Evolutionary conservation across 2,113 vertebrate species (phyloP).

Genomic region (Butorides virescens): DNA sequence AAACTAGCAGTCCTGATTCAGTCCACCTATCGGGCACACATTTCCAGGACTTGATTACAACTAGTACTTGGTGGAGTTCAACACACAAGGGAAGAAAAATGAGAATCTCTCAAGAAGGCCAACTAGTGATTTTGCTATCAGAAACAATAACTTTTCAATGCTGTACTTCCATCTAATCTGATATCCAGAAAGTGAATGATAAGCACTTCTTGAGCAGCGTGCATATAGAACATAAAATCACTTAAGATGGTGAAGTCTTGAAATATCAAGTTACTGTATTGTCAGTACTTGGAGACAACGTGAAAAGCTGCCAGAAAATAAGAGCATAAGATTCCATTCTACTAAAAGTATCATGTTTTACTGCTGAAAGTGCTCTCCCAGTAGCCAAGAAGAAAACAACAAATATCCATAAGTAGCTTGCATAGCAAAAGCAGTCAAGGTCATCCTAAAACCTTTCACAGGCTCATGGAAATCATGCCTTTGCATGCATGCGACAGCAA

Average conservation of each 20-base stretch:
- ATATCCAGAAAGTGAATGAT: not conserved
- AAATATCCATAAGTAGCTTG: not conserved
- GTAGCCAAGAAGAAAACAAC: not conserved
- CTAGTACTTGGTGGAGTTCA: not conserved
- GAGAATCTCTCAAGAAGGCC: not conserved
- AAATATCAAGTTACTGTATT: not conserved
- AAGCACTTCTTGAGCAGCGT: not conserved
- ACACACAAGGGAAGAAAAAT: not conserved
- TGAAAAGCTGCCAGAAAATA: not conserved
- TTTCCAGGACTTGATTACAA: not conserved
- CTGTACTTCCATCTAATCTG: not conserved
- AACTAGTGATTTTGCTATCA: not conserved
- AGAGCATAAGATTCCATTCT: not conserved
- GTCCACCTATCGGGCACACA: not conserved
- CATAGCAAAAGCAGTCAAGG: not conserved
- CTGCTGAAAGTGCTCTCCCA: not conserved
- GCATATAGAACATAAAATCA: not conserved
- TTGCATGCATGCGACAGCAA: not conserved
- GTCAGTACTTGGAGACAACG: not conserved
- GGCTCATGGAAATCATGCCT: not conserved
- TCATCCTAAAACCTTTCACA: not conserved
- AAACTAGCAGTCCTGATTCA: not conserved
- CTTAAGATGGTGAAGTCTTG: not conserved
- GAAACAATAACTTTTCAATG: not conserved
- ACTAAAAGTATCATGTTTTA: not conserved